Base-by-base conservation (phyloP, 1,140 invertebrate species). In the Microplitis demolitor region DNA sequence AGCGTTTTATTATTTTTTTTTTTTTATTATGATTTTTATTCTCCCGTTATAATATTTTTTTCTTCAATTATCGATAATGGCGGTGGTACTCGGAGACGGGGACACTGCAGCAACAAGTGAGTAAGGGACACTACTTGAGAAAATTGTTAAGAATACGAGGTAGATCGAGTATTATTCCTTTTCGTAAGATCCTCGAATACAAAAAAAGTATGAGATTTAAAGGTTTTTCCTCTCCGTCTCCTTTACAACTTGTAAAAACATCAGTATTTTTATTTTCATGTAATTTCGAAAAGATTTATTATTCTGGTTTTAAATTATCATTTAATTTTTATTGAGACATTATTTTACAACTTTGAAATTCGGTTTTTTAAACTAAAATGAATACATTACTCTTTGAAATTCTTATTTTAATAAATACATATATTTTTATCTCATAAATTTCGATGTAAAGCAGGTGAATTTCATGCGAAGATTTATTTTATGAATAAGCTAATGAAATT, bases 31-130 rank as follows among this genome's bases (percentile, higher is more conserved):
- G n/a, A 16, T 13, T 24, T 24, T 6, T 24, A 56, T 56, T 56
- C 16, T 54, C 53, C 3, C 9, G 8, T n/a, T 9, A 14, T 56
- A 8, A 24, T 56, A 13, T 37, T 62, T 62, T 31, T 67, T 34
- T 67, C 34, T 67, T 50, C 66, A 67, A 67, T 67, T 67, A 67
- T 67, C 51, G 66, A 67, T 67, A 67, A 67, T 67, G 66, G 66
- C 24, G 2, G 50, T 16, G 66, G 66, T 24, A 3, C 24, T 16
- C 8, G 8, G 13, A 67, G 24, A 24, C n/a, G 24, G 50, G 66
- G 50, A 67, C 64, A 53, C 39, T 67, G 66, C 45, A 53, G 66
- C 66, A 67, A 67, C 66, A 67, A 67, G 66, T 67, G 66, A 67
- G 45, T 67, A 34, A 58, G 56, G 56, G 56, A 58, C 56, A 58